Conservation (phyloP, 2,888 invertebrate species). For the Acanthopleura granulata region DNA sequence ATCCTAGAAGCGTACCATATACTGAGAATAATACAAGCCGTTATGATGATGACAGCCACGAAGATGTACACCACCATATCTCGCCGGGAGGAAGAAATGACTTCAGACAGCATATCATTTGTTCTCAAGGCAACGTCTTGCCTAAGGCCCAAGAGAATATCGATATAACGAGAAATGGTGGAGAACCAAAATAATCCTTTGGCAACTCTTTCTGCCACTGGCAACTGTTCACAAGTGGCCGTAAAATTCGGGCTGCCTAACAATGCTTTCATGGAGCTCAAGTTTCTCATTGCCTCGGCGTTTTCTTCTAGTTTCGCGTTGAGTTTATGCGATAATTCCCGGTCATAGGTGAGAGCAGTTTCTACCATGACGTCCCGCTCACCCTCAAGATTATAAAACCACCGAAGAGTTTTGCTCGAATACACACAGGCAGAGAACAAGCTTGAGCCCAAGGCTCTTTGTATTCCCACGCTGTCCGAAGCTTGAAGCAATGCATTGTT, state of each 20-base stretch:
- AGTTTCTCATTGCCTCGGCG: not conserved
- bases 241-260: not conserved
- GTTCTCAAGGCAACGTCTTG: not conserved
- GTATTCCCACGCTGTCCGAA: slow-evolving; percentile 9
- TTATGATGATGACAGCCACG: not conserved
- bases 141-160: not conserved
- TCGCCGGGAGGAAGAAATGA: not conserved
- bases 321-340: not conserved
- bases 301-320: not conserved
- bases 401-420: not conserved
- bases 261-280: not conserved
- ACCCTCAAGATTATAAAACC: slow-evolving; percentile 14
- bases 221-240: not conserved
- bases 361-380: not conserved
- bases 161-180: slow-evolving; percentile 7
- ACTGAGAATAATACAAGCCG: not conserved
- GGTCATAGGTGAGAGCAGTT: not conserved
- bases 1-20: slow-evolving; percentile 15
- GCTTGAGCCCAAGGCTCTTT: slow-evolving; percentile 15
- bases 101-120: not conserved
- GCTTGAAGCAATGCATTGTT: slow-evolving; percentile 5
- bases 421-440: not conserved
- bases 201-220: not conserved
- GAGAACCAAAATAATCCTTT: not conserved
- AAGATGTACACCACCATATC: not conserved